phyloP scores from a whole-genome alignment of 2,888 invertebrate genomes.

The Coronaproctus castanopsis region DNA sequence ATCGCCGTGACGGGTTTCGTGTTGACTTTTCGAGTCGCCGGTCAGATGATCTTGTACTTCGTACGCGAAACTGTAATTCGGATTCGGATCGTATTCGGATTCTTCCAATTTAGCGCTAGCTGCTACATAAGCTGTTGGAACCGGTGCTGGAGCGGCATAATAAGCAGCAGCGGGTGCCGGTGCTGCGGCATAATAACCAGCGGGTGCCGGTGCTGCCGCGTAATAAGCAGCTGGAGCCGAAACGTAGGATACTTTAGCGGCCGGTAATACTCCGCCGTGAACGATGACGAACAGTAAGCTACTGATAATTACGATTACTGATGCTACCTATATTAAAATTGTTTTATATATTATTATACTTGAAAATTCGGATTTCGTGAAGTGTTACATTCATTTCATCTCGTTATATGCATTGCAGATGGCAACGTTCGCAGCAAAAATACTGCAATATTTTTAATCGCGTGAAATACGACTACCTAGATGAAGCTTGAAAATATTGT shows the following conservation, averaged over 20 bases:
- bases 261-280: slow-evolving; percentile 7
- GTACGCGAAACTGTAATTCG: slow-evolving; percentile 21
- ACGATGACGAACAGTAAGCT: not conserved
- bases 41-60: slow-evolving; percentile 20
- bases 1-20: slow-evolving; percentile 20
- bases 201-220: not conserved
- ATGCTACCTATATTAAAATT: slow-evolving; percentile 8
- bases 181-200: slow-evolving; percentile 1
- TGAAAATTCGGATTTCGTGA: not conserved
- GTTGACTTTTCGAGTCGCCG: slow-evolving; percentile 21
- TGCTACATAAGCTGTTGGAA: slow-evolving; percentile 23
- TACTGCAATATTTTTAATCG: too few relatives aligned
- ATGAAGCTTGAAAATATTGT: too few relatives aligned
- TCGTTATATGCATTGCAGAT: too few relatives aligned
- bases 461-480: too few relatives aligned
- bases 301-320: slow-evolving; percentile 2
- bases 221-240: slow-evolving; percentile 4
- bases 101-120: slow-evolving; percentile 30
- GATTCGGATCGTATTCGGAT: slow-evolving; percentile 21
- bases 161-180: not conserved
- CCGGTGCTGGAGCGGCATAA: slow-evolving; percentile 6
- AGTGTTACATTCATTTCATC: too few relatives aligned
- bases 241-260: not conserved
- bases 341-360: too few relatives aligned
- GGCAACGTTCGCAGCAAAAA: too few relatives aligned